Evolutionary conservation across 2,888 invertebrate species (phyloP).

Genomic region (Alentia gelatinosa): DNA sequence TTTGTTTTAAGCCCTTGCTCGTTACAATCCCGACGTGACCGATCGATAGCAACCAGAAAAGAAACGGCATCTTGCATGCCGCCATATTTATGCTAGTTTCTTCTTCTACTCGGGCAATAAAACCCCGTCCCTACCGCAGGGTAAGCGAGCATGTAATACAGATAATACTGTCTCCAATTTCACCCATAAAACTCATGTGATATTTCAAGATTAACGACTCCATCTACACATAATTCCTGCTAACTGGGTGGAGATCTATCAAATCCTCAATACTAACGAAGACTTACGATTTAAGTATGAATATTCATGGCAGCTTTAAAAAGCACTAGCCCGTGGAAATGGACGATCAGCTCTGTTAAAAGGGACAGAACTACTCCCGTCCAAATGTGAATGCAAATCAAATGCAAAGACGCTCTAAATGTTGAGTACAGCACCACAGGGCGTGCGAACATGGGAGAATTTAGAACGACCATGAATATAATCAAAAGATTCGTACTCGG

Average conservation of each 20-base stretch:
- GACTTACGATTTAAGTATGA: constrained; percentile 15
- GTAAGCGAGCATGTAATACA: not conserved
- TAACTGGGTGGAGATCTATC: not conserved
- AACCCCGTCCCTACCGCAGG: not conserved
- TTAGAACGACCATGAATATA: constrained; percentile 2
- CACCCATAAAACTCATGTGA: not conserved
- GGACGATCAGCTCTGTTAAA: not conserved
- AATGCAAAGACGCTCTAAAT: not conserved
- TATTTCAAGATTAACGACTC: not conserved
- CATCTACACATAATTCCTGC: not conserved
- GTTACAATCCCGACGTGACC: constrained; percentile 27
- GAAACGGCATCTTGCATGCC: constrained; percentile 23
- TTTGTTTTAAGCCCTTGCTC: constrained; percentile 43
- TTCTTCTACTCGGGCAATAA: constrained; percentile 4
- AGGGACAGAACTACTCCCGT: not conserved
- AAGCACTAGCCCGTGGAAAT: not conserved
- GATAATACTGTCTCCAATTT: not conserved
- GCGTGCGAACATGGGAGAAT: not conserved
- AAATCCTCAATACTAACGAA: not conserved
- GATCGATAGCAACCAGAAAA: constrained; percentile 11
- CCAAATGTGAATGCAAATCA: constrained; percentile 3
- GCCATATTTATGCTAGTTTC: constrained; percentile 11
- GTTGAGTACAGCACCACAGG: not conserved
- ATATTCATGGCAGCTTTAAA: constrained; percentile 1
- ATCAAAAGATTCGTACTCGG: constrained; percentile 37